A percentile compares a stretch with the other conserved stretches of the same genome.
Conservation (phyloP, 2,797 vertebrate genomes). For the Prionace glauca region DNA sequence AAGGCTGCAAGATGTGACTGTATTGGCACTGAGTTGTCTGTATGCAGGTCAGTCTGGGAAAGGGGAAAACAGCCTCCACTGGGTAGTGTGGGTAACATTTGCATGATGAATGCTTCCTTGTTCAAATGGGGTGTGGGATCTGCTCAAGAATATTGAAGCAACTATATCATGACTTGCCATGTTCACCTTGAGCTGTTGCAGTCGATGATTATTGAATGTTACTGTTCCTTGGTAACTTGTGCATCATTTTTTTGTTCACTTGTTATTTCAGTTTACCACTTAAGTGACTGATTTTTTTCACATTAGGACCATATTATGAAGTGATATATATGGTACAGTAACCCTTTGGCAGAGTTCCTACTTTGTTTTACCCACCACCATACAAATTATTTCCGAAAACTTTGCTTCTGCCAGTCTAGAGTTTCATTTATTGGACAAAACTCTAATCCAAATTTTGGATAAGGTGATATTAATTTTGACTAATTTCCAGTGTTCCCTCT, state of each 20-base stretch:
- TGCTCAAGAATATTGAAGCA: neutral
- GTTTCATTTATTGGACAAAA: neutral
- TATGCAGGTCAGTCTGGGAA: constrained; percentile 75
- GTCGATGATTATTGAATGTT: neutral
- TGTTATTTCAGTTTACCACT: neutral
- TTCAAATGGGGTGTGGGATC: neutral
- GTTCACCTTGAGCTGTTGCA: neutral
- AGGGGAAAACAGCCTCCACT: neutral
- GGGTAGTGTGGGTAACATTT: neutral
- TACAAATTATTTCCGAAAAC: neutral
- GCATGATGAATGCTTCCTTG: neutral
- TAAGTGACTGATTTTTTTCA: neutral
- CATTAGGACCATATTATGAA: neutral
- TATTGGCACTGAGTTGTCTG: constrained; percentile 92
- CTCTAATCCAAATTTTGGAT: neutral
- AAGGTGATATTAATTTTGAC: neutral
- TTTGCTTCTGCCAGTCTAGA: neutral
- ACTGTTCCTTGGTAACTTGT: neutral
- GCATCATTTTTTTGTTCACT: neutral
- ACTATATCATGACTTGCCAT: neutral
- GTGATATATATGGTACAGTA: neutral
- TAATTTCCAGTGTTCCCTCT: neutral
- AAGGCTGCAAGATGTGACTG: constrained; percentile 88
- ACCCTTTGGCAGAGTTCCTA: neutral
- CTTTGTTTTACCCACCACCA: neutral